Evolutionary conservation across 2,113 vertebrate species (phyloP).

Genomic region (Paratilapia polleni): DNA sequence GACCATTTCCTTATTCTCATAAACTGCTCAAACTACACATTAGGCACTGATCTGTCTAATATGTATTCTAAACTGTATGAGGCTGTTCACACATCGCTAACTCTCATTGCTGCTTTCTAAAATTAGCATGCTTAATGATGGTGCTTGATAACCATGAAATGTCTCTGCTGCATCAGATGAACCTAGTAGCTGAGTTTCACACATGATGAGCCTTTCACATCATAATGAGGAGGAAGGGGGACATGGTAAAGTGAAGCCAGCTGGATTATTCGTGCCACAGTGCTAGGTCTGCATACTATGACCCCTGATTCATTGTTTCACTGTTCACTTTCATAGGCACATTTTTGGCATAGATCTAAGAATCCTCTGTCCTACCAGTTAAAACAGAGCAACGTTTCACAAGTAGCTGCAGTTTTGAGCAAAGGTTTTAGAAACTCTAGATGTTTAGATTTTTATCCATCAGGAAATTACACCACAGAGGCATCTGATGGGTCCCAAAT

Average conservation of each 20-base stretch:
- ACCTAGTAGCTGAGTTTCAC: constrained; percentile 28
- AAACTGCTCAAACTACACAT: neutral
- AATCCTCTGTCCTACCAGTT: neutral
- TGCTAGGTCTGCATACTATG: neutral
- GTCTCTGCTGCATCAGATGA: constrained; percentile 41
- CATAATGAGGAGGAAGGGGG: constrained; percentile 3
- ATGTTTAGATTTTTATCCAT: neutral
- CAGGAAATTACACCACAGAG: neutral
- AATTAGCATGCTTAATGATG: constrained; percentile 59
- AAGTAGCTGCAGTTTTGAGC: neutral
- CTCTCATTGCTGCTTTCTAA: constrained; percentile 46
- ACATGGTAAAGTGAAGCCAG: neutral
- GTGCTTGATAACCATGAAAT: constrained; percentile 60
- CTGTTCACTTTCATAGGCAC: neutral
- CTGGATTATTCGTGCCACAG: neutral
- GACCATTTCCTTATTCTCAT: neutral
- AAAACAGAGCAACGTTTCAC: neutral
- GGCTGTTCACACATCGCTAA: constrained; percentile 33
- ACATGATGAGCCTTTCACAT: constrained; percentile 1
- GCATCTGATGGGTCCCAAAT: neutral
- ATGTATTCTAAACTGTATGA: constrained; percentile 28
- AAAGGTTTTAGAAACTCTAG: neutral
- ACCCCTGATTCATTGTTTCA: neutral
- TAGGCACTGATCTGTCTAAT: neutral
- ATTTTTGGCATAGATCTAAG: neutral